Evolutionary conservation across 1,140 invertebrate species (phyloP).

Genomic region (Drosophila leontia): DNA sequence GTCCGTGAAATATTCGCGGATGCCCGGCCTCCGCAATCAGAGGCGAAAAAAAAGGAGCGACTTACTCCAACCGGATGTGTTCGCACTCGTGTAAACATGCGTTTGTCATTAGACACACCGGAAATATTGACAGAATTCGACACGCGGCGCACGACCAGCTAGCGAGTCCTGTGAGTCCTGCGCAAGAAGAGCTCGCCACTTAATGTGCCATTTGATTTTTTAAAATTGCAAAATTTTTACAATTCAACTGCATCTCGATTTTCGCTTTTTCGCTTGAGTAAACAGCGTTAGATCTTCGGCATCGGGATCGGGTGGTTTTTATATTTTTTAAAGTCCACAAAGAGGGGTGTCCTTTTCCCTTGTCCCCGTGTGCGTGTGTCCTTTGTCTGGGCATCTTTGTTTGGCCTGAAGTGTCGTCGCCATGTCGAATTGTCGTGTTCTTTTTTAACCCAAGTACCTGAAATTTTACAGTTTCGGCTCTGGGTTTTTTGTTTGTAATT

Average conservation of each 20-base stretch:
- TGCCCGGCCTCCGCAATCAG: slow-evolving; percentile 57
- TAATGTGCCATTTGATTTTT: slow-evolving; percentile 80
- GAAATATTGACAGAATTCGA: slow-evolving; percentile 79
- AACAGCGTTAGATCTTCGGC: slow-evolving; percentile 47
- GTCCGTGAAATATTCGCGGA: slow-evolving; percentile 61
- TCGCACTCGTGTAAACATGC: slow-evolving; percentile 83
- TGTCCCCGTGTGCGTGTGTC: slow-evolving; percentile 64
- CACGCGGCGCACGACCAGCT: slow-evolving; percentile 69
- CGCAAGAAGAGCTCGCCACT: slow-evolving; percentile 49
- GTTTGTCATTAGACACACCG: slow-evolving; percentile 83
- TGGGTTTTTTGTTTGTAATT: slow-evolving; percentile 29
- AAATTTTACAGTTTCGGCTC: slow-evolving; percentile 63
- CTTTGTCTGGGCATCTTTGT: slow-evolving; percentile 76
- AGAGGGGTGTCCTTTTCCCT: slow-evolving; percentile 45
- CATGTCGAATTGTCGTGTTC: slow-evolving; percentile 68
- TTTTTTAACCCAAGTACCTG: slow-evolving; percentile 69
- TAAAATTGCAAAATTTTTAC: slow-evolving; percentile 63
- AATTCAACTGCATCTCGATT: slow-evolving; percentile 40
- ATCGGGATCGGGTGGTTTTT: slow-evolving; percentile 53
- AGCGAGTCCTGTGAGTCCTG: slow-evolving; percentile 6
- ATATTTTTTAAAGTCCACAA: slow-evolving; percentile 6
- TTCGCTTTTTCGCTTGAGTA: slow-evolving; percentile 75
- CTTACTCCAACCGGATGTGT: slow-evolving; percentile 64
- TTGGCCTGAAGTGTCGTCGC: slow-evolving; percentile 76
- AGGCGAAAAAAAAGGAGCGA: slow-evolving; percentile 23